Percentiles rank a stretch among this genome's conserved stretches.
Conservation (phyloP, 1,140 invertebrate genomes). For the Heliconius melpomene region DNA sequence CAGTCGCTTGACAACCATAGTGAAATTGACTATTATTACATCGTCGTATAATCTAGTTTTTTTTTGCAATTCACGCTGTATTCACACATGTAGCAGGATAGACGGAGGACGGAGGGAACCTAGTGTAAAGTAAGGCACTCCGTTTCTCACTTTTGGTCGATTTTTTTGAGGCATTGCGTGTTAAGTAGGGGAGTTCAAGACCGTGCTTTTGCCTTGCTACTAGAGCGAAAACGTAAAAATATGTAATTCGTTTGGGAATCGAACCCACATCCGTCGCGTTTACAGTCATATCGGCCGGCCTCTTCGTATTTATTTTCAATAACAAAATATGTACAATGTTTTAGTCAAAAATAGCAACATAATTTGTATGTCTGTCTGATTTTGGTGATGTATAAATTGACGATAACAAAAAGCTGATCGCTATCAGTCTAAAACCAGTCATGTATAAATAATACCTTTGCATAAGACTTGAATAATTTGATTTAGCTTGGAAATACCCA, state of each 20-base stretch:
- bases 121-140: too few species aligned
- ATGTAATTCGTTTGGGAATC: too few species aligned
- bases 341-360: background rate
- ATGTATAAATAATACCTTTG: slow-evolving; percentile 23
- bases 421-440: slow-evolving; percentile 29
- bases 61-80: too few species aligned
- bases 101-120: too few species aligned
- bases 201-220: too few species aligned
- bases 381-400: slow-evolving; percentile 21
- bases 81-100: too few species aligned
- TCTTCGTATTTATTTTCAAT: background rate
- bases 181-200: too few species aligned
- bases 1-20: slow-evolving; percentile 26
- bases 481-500: slow-evolving; percentile 37
- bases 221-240: too few species aligned
- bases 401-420: slow-evolving; percentile 22
- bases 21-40: slow-evolving; percentile 19
- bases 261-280: too few species aligned
- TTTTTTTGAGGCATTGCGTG: background rate
- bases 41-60: too few species aligned
- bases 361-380: slow-evolving; percentile 23
- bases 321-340: background rate
- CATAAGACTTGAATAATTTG: slow-evolving; percentile 9
- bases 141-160: background rate
- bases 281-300: too few species aligned